phyloP scores from a whole-genome alignment of 1,140 invertebrate genomes.

The Temnothorax longispinosus region DNA sequence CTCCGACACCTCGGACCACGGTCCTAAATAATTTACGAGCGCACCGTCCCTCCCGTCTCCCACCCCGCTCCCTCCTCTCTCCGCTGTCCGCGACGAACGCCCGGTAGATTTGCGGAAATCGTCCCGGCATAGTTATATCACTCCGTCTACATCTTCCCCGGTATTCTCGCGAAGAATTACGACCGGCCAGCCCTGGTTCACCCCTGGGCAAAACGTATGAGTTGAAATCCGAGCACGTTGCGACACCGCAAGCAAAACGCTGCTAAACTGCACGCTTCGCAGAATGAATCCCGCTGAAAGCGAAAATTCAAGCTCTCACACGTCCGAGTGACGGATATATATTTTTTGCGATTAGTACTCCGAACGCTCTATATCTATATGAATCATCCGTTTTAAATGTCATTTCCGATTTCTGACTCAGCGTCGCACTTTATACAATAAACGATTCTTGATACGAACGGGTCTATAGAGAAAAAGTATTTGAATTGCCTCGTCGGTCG shows the following conservation, averaged over 20 bases:
- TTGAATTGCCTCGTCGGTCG: constrained; percentile 66
- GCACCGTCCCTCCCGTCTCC: constrained; percentile 34
- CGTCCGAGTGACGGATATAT: background rate
- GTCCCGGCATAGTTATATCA: constrained; percentile 43
- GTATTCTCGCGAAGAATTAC: constrained; percentile 45
- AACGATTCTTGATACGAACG: constrained; percentile 5
- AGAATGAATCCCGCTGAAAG: background rate
- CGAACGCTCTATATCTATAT: background rate
- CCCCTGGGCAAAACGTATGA: constrained; percentile 21
- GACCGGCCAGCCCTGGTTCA: background rate
- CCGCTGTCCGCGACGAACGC: constrained; percentile 2
- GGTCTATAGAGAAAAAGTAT: constrained; percentile 50
- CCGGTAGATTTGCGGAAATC: constrained; percentile 73
- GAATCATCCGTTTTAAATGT: constrained; percentile 4
- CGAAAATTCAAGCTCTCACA: background rate
- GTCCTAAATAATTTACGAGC: constrained; percentile 85
- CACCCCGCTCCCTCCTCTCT: background rate
- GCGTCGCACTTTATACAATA: background rate
- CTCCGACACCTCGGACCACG: constrained; percentile 66
- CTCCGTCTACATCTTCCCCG: constrained; percentile 30
- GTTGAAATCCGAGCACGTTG: constrained; percentile 21
- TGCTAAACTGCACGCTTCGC: constrained; percentile 1
- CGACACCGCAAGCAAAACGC: constrained; percentile 13
- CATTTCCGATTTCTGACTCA: background rate
- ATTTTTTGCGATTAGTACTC: background rate